Conservation (phyloP, 2,113 vertebrate species). For the Phylloscopus trochiloides region DNA sequence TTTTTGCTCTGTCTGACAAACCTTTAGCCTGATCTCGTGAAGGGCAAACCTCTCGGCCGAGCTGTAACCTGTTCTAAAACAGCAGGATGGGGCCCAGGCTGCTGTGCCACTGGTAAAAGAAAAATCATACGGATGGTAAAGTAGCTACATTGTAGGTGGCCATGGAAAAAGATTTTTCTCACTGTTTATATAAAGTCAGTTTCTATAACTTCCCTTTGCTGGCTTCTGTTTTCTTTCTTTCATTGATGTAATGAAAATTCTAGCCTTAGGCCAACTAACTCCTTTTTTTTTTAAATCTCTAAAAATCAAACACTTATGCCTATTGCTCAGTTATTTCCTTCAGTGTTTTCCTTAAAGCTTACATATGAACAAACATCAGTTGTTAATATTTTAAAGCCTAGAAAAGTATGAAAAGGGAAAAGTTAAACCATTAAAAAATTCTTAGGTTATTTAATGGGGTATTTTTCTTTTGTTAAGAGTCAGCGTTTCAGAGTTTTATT, state of each 20-base stretch:
- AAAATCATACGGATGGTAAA: conserved; percentile 51
- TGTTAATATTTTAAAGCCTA: conserved; percentile 40
- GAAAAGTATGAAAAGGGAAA: conserved; percentile 11
- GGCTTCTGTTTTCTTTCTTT: conserved; percentile 77
- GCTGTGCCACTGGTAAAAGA: conserved; percentile 4
- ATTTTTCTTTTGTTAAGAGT: not conserved
- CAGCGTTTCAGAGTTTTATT: conserved; percentile 17
- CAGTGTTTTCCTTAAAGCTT: conserved; percentile 61
- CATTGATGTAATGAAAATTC: conserved; percentile 65
- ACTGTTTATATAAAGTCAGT: conserved; percentile 74
- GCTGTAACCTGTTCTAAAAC: not conserved
- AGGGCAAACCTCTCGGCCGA: not conserved
- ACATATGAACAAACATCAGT: conserved; percentile 11
- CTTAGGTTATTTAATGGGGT: not conserved
- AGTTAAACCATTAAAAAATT: not conserved
- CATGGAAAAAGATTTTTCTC: conserved; percentile 58
- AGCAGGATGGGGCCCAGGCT: not conserved
- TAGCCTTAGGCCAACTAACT: conserved; percentile 66
- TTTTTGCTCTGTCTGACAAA: conserved; percentile 41
- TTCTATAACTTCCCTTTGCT: conserved; percentile 69
- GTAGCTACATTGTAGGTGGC: conserved; percentile 73
- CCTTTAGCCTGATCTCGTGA: not conserved
- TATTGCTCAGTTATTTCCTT: conserved; percentile 52
- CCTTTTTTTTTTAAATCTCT: conserved; percentile 12
- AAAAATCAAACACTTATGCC: conserved; percentile 61